phyloP scores from a whole-genome alignment of 2,888 invertebrate genomes.

The Xestia rhomboidea region DNA sequence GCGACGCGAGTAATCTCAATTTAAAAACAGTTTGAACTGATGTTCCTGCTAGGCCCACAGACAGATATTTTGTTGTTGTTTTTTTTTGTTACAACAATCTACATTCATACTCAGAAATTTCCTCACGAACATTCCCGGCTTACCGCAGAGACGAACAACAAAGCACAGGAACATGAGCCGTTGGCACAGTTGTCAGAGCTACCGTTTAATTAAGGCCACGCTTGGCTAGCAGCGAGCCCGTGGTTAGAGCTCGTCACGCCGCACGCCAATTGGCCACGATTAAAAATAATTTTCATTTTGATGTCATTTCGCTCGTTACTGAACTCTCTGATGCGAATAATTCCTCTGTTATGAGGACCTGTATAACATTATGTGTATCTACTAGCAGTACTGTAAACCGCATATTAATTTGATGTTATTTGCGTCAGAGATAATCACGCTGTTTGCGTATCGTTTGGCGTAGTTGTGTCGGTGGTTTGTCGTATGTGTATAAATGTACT shows the following conservation, averaged over 20 bases:
- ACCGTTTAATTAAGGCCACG: constrained; percentile 88
- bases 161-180: constrained; percentile 53
- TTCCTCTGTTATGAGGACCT: constrained; percentile 77
- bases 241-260: constrained; percentile 79
- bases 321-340: constrained; percentile 84
- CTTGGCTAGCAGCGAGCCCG: constrained; percentile 79
- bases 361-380: constrained; percentile 50
- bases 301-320: constrained; percentile 88
- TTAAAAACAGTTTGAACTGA: background rate
- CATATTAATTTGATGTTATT: constrained; percentile 56
- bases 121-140: background rate
- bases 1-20: background rate
- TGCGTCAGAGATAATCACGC: constrained; percentile 49
- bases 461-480: background rate
- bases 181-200: constrained; percentile 72
- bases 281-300: constrained; percentile 90
- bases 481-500: background rate
- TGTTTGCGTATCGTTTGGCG: constrained; percentile 31
- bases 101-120: too few relatives aligned
- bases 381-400: constrained; percentile 49
- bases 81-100: background rate
- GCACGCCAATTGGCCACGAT: constrained; percentile 88
- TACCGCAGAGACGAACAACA: constrained; percentile 38
- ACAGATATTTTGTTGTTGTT: background rate
- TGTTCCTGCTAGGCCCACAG: background rate